phyloP scores from a whole-genome alignment of 2,113 vertebrate genomes.

The Cebidichthys violaceus region DNA sequence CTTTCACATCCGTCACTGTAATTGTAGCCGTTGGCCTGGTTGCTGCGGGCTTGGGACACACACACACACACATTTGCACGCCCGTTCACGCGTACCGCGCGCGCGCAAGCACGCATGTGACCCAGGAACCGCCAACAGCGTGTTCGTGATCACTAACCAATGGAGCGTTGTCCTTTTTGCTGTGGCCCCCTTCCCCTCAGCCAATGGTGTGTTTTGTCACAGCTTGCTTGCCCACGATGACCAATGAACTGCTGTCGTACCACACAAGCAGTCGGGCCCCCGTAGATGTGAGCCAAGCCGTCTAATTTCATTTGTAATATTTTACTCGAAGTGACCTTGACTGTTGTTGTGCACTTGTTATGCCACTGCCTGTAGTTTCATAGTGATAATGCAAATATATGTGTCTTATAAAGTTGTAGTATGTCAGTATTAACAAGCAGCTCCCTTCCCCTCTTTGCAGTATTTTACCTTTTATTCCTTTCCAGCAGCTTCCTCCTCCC shows the following conservation, averaged over 20 bases:
- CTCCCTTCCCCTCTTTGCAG: slow-evolving; percentile 16
- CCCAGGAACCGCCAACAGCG: slow-evolving; percentile 49
- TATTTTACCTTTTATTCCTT: slow-evolving; percentile 20
- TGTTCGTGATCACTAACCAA: slow-evolving; percentile 60
- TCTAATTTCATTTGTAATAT: not conserved
- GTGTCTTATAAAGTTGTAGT: not conserved
- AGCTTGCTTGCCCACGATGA: slow-evolving; percentile 19
- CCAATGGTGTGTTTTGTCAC: slow-evolving; percentile 45
- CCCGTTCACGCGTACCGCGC: not conserved
- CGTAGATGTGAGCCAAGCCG: slow-evolving; percentile 7
- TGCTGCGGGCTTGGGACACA: slow-evolving; percentile 68
- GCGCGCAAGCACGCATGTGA: slow-evolving; percentile 37
- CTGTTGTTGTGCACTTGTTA: not conserved
- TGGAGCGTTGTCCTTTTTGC: slow-evolving; percentile 42
- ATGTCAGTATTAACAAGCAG: slow-evolving; percentile 8
- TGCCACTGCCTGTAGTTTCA: not conserved
- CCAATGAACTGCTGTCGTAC: slow-evolving; percentile 18
- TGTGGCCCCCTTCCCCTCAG: slow-evolving; percentile 29
- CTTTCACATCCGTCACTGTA: slow-evolving; percentile 85
- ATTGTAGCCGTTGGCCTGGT: slow-evolving; percentile 82
- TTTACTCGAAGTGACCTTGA: not conserved
- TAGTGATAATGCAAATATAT: not conserved
- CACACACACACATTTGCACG: slow-evolving; percentile 10
- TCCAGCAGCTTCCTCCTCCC: slow-evolving; percentile 5
- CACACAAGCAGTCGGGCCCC: not conserved